phyloP scores from a whole-genome alignment of 2,888 invertebrate species.

The Eupeodes latifasciatus region DNA sequence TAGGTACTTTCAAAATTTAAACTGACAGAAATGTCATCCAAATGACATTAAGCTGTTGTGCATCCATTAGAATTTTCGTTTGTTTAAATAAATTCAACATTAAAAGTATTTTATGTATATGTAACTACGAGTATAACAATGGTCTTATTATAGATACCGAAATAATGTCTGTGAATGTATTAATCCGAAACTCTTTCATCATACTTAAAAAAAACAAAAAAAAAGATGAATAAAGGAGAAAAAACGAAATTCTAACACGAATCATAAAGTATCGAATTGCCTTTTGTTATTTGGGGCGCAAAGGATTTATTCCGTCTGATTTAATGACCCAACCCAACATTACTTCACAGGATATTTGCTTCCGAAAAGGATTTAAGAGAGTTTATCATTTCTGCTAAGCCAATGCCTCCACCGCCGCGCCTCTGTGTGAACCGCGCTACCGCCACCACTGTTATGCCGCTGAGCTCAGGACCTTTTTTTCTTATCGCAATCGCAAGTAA shows the following conservation, averaged over 20 bases:
- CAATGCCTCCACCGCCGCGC: background rate
- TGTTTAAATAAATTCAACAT: too few species aligned
- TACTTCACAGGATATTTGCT: constrained; percentile 60
- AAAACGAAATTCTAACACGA: background rate
- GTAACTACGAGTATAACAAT: too few species aligned
- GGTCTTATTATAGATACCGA: background rate
- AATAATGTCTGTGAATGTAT: background rate
- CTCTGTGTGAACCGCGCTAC: too few species aligned
- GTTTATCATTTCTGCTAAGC: constrained; percentile 38
- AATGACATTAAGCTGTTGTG: too few species aligned
- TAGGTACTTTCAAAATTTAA: too few species aligned
- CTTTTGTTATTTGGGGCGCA: constrained; percentile 52
- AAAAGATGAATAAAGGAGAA: constrained; percentile 20
- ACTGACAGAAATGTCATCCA: too few species aligned
- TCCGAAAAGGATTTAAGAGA: constrained; percentile 58
- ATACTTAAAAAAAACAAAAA: background rate
- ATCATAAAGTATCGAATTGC: constrained; percentile 58
- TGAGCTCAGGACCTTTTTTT: background rate
- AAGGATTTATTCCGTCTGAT: constrained; percentile 60
- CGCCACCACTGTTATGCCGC: background rate
- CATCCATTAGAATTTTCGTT: too few species aligned
- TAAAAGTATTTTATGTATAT: too few species aligned
- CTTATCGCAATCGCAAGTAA: background rate
- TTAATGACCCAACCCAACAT: constrained; percentile 65
- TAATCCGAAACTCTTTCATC: background rate